These are phyloP conservation scores for Theropithecus gelada DNA, from an alignment of 2,113 vertebrate genomes.

Conservation along the genomic window DNA sequence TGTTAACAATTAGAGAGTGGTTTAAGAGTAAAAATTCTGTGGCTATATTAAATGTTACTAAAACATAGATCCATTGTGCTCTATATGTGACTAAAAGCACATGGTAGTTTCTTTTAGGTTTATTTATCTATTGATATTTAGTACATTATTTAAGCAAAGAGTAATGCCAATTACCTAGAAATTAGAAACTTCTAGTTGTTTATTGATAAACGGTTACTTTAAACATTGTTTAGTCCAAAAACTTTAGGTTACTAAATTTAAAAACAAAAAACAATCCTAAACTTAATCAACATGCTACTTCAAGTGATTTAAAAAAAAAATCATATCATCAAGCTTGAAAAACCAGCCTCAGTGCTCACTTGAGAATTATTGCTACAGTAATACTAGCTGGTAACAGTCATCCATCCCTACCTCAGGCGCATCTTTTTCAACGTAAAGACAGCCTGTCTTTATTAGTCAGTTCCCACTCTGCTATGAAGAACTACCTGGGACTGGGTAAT, in stretches of 20 bases:
- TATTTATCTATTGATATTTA: slow-evolving; percentile 17
- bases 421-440: background rate
- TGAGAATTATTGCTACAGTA: background rate
- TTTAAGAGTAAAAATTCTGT: background rate
- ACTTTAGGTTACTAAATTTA: background rate
- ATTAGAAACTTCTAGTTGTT: background rate
- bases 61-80: background rate
- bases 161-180: background rate
- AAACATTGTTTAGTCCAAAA: background rate
- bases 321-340: background rate
- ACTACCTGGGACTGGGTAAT: too few species aligned
- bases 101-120: background rate
- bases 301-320: background rate
- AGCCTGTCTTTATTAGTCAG: too few species aligned
- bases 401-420: background rate
- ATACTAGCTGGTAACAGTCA: background rate
- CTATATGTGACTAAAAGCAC: background rate
- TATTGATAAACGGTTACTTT: background rate
- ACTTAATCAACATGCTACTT: background rate
- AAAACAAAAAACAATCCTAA: background rate
- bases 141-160: slow-evolving; percentile 38
- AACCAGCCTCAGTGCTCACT: background rate
- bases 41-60: slow-evolving; percentile 16
- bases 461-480: too few species aligned
- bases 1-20: background rate